Percentiles rank a stretch among this genome's conserved stretches.
phyloP scores from a whole-genome alignment of 2,797 vertebrate species.

The Eupleurogrammus muticus region DNA sequence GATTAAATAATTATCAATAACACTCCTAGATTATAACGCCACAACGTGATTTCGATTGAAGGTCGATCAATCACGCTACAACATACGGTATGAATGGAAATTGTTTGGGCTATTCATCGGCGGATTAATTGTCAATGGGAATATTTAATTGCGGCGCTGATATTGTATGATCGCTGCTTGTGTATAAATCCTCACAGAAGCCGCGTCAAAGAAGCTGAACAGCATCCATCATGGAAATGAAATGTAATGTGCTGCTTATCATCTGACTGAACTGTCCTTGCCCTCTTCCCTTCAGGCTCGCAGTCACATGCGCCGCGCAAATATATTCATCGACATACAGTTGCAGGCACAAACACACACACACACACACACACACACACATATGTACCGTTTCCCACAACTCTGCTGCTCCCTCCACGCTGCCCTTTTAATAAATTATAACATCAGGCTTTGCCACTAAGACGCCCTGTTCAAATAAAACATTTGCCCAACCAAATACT shows the following conservation, averaged over 20 bases:
- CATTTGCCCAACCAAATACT: slow-evolving; percentile 67
- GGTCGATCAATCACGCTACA: background rate
- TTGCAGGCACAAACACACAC: slow-evolving; percentile 14
- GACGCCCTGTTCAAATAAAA: slow-evolving; percentile 74
- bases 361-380: slow-evolving; percentile 15
- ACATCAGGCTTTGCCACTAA: slow-evolving; percentile 64
- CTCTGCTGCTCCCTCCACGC: slow-evolving; percentile 70
- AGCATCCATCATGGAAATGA: slow-evolving; percentile 7
- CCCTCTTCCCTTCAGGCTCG: slow-evolving; percentile 30
- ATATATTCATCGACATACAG: slow-evolving; percentile 51
- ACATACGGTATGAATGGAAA: background rate
- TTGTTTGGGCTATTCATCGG: background rate
- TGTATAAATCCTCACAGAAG: background rate
- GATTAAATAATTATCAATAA: background rate
- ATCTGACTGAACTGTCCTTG: slow-evolving; percentile 54
- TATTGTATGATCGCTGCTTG: fast-evolving
- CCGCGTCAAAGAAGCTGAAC: background rate
- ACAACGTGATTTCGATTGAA: background rate
- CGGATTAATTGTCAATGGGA: background rate
- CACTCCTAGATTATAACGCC: background rate
- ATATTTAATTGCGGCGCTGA: background rate
- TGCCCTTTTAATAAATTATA: slow-evolving; percentile 79
- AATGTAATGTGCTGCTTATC: slow-evolving; percentile 23
- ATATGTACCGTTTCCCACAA: slow-evolving; percentile 26
- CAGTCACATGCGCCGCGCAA: slow-evolving; percentile 39